Conservation (phyloP, 2,888 invertebrate species). For the Leuctra nigra region DNA sequence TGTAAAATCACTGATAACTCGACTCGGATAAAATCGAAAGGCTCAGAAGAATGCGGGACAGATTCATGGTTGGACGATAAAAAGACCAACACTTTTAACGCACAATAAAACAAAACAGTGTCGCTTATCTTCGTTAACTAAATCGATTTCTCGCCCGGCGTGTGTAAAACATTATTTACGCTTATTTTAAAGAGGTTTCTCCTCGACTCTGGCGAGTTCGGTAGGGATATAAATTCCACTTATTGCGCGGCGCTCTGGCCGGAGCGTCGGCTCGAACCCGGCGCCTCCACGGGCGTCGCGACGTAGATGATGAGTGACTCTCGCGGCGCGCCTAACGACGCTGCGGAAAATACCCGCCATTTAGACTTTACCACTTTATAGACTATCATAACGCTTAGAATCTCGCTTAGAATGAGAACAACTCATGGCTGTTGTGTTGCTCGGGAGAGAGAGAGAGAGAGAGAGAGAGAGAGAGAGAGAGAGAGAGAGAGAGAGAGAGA, state of each 20-base stretch:
- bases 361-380: too few relatives aligned
- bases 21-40: too few relatives aligned
- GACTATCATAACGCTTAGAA: too few relatives aligned
- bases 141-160: neutral
- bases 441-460: too few relatives aligned
- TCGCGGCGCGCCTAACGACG: neutral
- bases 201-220: neutral
- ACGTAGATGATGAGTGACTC: neutral
- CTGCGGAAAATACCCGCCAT: neutral
- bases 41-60: too few relatives aligned
- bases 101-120: neutral
- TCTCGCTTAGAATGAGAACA: too few relatives aligned
- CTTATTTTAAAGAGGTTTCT: neutral
- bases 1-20: too few relatives aligned
- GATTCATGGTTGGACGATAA: too few relatives aligned
- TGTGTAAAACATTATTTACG: neutral
- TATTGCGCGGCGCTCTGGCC: neutral
- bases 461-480: too few relatives aligned
- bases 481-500: too few relatives aligned
- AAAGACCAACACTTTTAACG: too few relatives aligned
- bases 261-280: neutral
- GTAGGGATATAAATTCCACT: neutral
- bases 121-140: neutral
- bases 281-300: neutral
- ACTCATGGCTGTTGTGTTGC: too few relatives aligned